These are phyloP conservation scores for Micromys minutus DNA, from an alignment of 2,113 vertebrate species.

Conservation along the genomic window DNA sequence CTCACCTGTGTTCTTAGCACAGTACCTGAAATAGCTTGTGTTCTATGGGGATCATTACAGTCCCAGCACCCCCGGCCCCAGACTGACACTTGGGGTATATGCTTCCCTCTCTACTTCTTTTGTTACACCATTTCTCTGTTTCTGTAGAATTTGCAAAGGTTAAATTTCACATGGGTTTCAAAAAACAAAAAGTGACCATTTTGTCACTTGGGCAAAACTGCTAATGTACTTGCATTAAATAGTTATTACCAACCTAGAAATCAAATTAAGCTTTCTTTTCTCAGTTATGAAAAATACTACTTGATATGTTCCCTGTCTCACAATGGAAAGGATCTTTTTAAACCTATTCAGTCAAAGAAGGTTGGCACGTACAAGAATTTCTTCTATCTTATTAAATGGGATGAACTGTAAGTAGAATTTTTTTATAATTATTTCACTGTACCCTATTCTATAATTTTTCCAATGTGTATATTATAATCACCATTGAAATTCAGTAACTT, in stretches of 20 bases:
- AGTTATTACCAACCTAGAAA: slow-evolving; percentile 56
- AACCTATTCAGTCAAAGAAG: slow-evolving; percentile 97
- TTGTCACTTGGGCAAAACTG: slow-evolving; percentile 13
- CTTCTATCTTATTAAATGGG: slow-evolving; percentile 99
- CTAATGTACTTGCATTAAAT: slow-evolving; percentile 37
- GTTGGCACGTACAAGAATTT: slow-evolving; percentile 97
- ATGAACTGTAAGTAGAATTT: slow-evolving; percentile 94
- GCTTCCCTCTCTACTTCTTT: neutral
- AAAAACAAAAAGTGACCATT: slow-evolving; percentile 14
- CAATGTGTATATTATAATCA: slow-evolving; percentile 40
- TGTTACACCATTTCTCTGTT: slow-evolving; percentile 22
- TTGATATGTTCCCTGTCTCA: slow-evolving; percentile 95
- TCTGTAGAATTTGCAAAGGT: slow-evolving; percentile 38
- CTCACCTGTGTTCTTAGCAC: slow-evolving; percentile 31
- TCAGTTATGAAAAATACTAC: slow-evolving; percentile 98
- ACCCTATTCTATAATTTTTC: slow-evolving; percentile 35
- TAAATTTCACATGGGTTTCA: slow-evolving; percentile 33
- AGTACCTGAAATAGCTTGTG: neutral
- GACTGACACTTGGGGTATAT: neutral
- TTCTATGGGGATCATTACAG: neutral
- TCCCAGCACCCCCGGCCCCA: neutral
- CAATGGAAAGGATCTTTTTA: slow-evolving; percentile 96
- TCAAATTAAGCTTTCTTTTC: slow-evolving; percentile 66
- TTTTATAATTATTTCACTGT: slow-evolving; percentile 53
- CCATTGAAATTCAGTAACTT: slow-evolving; percentile 47